Conservation (phyloP, 2,797 vertebrate genomes). For the Mormyrus hasselquistii region DNA sequence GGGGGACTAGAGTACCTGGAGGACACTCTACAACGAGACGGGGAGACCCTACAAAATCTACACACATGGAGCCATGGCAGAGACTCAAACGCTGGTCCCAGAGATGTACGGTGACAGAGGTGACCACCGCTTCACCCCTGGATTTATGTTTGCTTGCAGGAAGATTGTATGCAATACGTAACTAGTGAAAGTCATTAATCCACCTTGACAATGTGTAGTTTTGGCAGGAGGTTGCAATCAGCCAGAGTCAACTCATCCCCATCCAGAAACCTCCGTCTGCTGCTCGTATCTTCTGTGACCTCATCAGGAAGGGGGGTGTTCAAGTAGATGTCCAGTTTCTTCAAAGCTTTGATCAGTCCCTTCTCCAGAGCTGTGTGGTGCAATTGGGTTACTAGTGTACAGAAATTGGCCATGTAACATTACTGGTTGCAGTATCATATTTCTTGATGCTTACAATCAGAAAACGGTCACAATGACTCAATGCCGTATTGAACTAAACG, state of each 20-base stretch:
- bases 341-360: constrained; percentile 75
- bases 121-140: not conserved
- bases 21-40: not conserved
- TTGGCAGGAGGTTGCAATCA: constrained; percentile 96
- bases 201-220: constrained; percentile 96
- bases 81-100: not conserved
- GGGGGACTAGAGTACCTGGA: not conserved
- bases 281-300: constrained; percentile 73
- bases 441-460: not conserved
- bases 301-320: constrained; percentile 79
- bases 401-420: not conserved
- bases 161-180: not conserved
- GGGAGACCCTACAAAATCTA: not conserved
- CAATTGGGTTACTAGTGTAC: not conserved
- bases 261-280: constrained; percentile 81
- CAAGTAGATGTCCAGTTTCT: constrained; percentile 86
- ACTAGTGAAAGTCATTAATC: not conserved
- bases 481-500: not conserved
- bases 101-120: not conserved
- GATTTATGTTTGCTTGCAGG: not conserved
- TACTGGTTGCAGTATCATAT: not conserved
- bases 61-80: not conserved
- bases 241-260: constrained; percentile 88
- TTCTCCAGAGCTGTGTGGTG: constrained; percentile 61
- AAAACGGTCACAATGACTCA: not conserved